Percentiles rank a stretch among this genome's conserved stretches.
phyloP scores from a whole-genome alignment of 2,888 invertebrate genomes.

The Agrotis exclamationis region DNA sequence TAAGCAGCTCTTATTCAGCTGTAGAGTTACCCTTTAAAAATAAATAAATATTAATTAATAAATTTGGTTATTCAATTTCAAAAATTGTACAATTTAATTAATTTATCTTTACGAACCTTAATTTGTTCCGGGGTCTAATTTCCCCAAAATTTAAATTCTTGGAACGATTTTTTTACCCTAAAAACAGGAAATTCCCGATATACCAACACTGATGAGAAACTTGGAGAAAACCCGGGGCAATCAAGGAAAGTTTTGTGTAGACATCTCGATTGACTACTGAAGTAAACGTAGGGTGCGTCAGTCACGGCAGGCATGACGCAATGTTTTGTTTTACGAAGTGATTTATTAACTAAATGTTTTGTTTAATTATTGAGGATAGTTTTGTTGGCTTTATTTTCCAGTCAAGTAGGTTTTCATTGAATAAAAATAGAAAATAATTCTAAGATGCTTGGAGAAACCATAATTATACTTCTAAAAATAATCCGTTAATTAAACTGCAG shows the following conservation, averaged over 20 bases:
- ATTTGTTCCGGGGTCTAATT: neutral
- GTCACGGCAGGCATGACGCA: neutral
- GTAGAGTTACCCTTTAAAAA: too few relatives aligned
- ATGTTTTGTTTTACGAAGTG: neutral
- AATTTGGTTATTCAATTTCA: too few relatives aligned
- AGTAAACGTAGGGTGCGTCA: conserved; percentile 13
- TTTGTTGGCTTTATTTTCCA: neutral
- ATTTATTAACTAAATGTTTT: neutral
- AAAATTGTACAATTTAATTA: too few relatives aligned
- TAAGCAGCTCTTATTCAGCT: too few relatives aligned
- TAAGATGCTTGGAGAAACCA: too few relatives aligned
- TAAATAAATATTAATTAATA: too few relatives aligned
- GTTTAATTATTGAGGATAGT: neutral
- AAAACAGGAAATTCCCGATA: too few relatives aligned
- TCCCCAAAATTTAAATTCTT: neutral
- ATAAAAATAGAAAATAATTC: too few relatives aligned
- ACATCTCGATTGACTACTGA: conserved; percentile 16
- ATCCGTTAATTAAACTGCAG: too few relatives aligned
- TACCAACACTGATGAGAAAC: neutral
- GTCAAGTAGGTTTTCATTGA: neutral
- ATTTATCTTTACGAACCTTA: too few relatives aligned
- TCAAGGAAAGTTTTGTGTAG: conserved; percentile 44
- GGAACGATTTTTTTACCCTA: neutral
- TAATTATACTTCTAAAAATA: too few relatives aligned
- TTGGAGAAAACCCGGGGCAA: conserved; percentile 30